Base-by-base conservation (phyloP, 2,113 vertebrate species). In the Brachypteracias leptosomus region DNA sequence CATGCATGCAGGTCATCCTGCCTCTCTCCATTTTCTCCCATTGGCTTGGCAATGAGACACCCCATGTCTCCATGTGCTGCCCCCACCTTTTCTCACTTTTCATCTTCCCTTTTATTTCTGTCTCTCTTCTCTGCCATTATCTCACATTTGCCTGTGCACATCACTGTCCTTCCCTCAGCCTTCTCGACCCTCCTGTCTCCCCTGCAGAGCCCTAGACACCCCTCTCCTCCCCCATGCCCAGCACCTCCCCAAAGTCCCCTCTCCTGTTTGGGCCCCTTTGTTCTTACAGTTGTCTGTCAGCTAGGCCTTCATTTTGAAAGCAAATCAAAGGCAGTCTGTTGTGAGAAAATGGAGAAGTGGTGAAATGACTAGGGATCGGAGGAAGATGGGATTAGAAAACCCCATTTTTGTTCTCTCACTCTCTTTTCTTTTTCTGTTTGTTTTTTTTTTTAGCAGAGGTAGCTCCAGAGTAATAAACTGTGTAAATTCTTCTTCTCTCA, bases 241-340 rank as follows among this genome's bases (percentile, higher is more conserved):
- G 61, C n/a, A 65, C 9, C 31, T 65, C 54, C 79, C 31, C 54
- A 20, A 1, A 79, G 24, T 29, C 55, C 13, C 15, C 42, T 77
- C 42, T 91, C 17, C 63, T 83, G 4, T 70, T 83, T 51, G 54
- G 61, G 33, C 4, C 51, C 33, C 58, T 85, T 80, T 96, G 88
- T 93, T 95, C 86, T 40, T 38, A 31, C 26, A 35, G 13, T 55
- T 71, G 13, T 68, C 70, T 77, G 59, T 77, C 94, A 93, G 46
- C 75, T 35, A 44, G 67, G 59, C 71, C 94, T 93, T 96, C 67
- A 54, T 94, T 93, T 66, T 73, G 75, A 80, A 92, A 93, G 67
- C 25, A 85, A 90, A 79, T 76, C 44, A 80, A 88, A 91, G 65
- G 40, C 40, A 22, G 31, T 25, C 82, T 57, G 22, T 18, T 46